Evolutionary conservation across 2,888 invertebrate genomes (phyloP).

Genomic region (Syrphus vitripennis): DNA sequence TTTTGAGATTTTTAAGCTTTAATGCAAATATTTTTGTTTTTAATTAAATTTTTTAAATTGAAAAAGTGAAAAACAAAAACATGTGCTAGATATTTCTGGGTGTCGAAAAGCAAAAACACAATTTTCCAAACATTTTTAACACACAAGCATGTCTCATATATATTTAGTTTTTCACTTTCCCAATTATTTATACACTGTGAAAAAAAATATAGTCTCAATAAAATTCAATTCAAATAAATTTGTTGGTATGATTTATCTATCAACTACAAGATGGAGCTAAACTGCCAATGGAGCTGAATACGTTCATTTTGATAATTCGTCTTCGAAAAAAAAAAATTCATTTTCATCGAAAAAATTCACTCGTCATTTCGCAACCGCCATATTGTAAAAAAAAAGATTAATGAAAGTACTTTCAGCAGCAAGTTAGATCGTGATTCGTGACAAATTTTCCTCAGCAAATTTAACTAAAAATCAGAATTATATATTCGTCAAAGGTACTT

Average conservation of each 20-base stretch:
- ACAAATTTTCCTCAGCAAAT: slow-evolving; percentile 29
- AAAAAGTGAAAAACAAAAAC: no score
- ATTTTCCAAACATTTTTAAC: no score
- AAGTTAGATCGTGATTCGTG: slow-evolving; percentile 16
- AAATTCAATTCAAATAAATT: no score
- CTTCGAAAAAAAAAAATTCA: neutral
- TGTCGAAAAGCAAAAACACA: no score
- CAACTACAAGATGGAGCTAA: neutral
- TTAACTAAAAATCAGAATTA: slow-evolving; percentile 5
- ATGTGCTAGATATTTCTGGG: no score
- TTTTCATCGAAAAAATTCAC: slow-evolving; percentile 24
- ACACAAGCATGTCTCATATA: no score
- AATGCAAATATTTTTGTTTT: no score
- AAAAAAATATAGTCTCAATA: no score
- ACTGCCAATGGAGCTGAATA: neutral
- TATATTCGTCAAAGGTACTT: slow-evolving; percentile 32
- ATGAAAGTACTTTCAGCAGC: slow-evolving; percentile 54
- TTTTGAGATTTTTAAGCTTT: no score
- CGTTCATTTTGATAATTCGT: neutral
- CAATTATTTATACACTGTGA: no score
- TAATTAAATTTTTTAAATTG: no score
- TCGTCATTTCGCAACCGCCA: slow-evolving; percentile 32
- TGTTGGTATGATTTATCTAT: neutral
- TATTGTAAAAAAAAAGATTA: slow-evolving; percentile 29
- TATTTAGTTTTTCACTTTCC: no score